Evolutionary conservation across 2,113 vertebrate species (phyloP).

Genomic region (Pyxicephalus adspersus): DNA sequence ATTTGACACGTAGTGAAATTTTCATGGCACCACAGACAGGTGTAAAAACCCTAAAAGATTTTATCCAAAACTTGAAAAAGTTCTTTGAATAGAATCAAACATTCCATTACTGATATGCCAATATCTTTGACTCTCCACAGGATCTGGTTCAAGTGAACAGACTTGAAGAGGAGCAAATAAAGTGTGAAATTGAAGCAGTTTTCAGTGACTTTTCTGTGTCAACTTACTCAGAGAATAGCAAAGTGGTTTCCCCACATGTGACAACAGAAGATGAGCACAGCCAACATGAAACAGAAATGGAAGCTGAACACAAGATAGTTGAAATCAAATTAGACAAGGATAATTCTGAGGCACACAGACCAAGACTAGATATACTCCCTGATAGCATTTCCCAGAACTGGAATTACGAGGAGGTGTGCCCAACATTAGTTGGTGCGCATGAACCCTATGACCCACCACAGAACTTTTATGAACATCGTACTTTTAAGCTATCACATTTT

Average conservation of each 20-base stretch:
- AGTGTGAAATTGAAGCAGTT: slow-evolving; percentile 42
- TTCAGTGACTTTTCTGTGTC: slow-evolving; percentile 43
- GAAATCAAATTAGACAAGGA: neutral
- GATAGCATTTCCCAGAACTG: neutral
- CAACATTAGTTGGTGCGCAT: neutral
- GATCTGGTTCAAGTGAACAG: slow-evolving; percentile 63
- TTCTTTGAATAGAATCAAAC: too few relatives aligned
- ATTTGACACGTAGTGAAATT: too few relatives aligned
- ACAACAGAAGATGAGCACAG: slow-evolving; percentile 56
- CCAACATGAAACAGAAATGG: slow-evolving; percentile 50
- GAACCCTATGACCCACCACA: slow-evolving; percentile 11
- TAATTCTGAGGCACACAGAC: neutral
- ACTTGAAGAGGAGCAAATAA: slow-evolving; percentile 58
- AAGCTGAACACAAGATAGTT: neutral
- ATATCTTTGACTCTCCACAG: slow-evolving; percentile 65
- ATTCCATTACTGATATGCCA: slow-evolving; percentile 4
- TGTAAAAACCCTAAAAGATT: too few relatives aligned
- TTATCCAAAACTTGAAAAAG: too few relatives aligned
- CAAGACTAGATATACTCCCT: neutral
- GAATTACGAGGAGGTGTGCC: neutral
- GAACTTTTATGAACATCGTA: slow-evolving; percentile 7
- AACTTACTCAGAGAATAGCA: slow-evolving; percentile 56
- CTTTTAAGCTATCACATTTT: neutral
- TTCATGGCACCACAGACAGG: too few relatives aligned
- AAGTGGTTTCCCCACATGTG: slow-evolving; percentile 45